Base-by-base conservation (phyloP, 1,140 invertebrate genomes). In the Microplitis demolitor region DNA sequence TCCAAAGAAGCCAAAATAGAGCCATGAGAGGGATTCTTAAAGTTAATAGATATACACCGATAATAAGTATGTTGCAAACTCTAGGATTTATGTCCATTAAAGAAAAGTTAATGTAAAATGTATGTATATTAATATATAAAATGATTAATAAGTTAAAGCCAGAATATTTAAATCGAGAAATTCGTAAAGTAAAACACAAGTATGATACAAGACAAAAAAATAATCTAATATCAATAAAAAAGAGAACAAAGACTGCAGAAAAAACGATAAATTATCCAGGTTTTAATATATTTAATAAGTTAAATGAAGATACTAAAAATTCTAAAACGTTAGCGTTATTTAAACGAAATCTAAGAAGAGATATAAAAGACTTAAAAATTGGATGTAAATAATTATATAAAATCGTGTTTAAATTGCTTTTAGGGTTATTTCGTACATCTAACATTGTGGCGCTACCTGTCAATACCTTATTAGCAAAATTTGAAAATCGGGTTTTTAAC, bases 21-120 rank as follows among this genome's bases (percentile, higher is more conserved):
- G 61, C 71, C 31, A 76, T 74, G 67, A 60, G 72, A 58, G 58
- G 58, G 6, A 73, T 76, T 11, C 70, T 73, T 14, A 50, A 71
- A 13, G 64, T 60, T 33, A 37, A 67, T 24, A 60, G 54, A 61
- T 16, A 51, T 66, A 71, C 71, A 4, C 58, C 31, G 61, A 56
- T 70, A 24, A 60, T 51, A 35, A 24, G 62, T 33, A 73, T 71
- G 74, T n/a, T 76, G 33, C 14, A 66, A 24, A 45, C 68, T n/a
- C 35, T 76, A 34, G 58, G 67, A 58, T 76, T 69, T 66, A 37
- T 74, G n/a, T 58, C 61, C 0, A 34, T 70, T 16, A 51, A 61
- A 13, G 50, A 74, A 61, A 66, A 35, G 31, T n/a, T 74, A 35
- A 45, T 66, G 34, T 67, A 35, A 14, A 67, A 74, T 67, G 16